Percentiles rank a stretch among this genome's conserved stretches.
These are phyloP conservation scores for Atlantisia rogersi DNA, from an alignment of 2,113 vertebrate species.

Conservation along the genomic window DNA sequence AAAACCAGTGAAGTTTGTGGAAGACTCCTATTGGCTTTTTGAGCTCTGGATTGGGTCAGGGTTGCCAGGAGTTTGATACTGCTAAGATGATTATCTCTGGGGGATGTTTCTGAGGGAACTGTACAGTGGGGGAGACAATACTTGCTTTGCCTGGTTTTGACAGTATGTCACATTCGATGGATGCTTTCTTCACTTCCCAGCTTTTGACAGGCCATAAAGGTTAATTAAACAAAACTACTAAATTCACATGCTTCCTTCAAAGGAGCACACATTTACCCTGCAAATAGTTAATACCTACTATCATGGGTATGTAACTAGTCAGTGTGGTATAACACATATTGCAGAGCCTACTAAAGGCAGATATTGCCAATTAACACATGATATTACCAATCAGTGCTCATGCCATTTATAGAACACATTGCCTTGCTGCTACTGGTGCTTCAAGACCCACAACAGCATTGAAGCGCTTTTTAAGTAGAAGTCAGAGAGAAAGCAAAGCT, in stretches of 20 bases:
- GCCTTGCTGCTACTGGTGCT: conserved; percentile 23
- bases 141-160: conserved; percentile 68
- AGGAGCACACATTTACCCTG: conserved; percentile 43
- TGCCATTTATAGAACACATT: conserved; percentile 60
- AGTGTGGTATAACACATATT: conserved; percentile 67
- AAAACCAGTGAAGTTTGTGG: neutral
- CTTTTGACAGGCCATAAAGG: conserved; percentile 71
- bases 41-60: neutral
- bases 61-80: conserved; percentile 43
- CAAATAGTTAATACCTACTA: conserved; percentile 69
- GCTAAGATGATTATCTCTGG: conserved; percentile 60
- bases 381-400: conserved; percentile 57
- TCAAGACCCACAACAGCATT: neutral
- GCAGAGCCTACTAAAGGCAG: conserved; percentile 64
- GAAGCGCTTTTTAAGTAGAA: conserved; percentile 23
- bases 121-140: conserved; percentile 1
- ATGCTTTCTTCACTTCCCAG: conserved; percentile 49
- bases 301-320: conserved; percentile 52
- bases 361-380: conserved; percentile 77
- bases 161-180: conserved; percentile 68
- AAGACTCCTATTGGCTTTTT: neutral
- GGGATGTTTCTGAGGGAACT: conserved; percentile 31
- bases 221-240: conserved; percentile 72
- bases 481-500: conserved; percentile 9
- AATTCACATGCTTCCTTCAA: conserved; percentile 56